Evolutionary conservation across 2,113 vertebrate genomes (phyloP).

Genomic region (Manacus vitellinus): DNA sequence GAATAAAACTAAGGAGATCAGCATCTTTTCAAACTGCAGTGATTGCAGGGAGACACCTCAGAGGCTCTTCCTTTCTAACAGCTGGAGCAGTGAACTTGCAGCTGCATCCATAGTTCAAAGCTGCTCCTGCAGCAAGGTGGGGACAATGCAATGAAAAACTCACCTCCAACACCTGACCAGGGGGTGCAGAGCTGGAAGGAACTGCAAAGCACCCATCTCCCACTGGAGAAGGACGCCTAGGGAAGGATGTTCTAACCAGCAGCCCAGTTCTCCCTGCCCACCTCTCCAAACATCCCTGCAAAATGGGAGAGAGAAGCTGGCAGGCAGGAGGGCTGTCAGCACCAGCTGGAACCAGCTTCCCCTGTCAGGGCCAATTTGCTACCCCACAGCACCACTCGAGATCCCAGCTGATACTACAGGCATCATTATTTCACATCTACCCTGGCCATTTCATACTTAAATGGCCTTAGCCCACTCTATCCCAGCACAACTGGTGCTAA

Average conservation of each 20-base stretch:
- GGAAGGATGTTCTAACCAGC: neutral
- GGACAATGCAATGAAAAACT: neutral
- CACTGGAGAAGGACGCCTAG: neutral
- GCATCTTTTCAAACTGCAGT: neutral
- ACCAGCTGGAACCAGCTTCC: slow-evolving; percentile 30
- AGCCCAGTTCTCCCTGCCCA: neutral
- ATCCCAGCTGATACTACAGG: neutral
- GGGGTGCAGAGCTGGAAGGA: neutral
- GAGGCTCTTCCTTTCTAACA: neutral
- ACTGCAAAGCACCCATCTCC: neutral
- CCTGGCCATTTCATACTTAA: neutral
- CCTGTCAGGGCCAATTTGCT: neutral
- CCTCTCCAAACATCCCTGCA: neutral
- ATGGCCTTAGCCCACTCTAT: neutral
- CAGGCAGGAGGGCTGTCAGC: neutral
- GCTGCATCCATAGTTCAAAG: neutral
- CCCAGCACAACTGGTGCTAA: neutral
- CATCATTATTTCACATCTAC: neutral
- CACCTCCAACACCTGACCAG: neutral
- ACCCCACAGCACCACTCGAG: neutral
- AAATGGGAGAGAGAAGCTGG: neutral
- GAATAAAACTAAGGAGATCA: neutral
- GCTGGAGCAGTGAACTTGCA: neutral
- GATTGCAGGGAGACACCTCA: neutral
- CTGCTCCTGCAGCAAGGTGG: accelerated